Evolutionary conservation across 2,888 invertebrate genomes (phyloP).

Genomic region (Eledona agricola): DNA sequence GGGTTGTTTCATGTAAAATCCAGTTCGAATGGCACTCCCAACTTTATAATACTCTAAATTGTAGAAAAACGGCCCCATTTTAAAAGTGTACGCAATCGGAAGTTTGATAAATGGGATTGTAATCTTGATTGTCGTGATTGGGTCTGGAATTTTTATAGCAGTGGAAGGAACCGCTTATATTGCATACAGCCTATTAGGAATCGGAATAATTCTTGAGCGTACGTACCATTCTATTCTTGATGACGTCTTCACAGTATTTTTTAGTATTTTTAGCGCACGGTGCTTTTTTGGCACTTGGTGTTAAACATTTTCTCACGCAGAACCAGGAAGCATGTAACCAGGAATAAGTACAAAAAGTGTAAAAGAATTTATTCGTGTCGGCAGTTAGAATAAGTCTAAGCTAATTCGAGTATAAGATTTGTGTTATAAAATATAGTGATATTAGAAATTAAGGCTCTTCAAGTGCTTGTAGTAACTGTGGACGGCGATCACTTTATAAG

Average conservation of each 20-base stretch:
- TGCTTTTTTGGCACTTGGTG: constrained; percentile 10
- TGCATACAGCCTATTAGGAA: constrained; percentile 24
- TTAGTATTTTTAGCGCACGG: constrained; percentile 23
- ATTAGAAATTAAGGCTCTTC: constrained; percentile 57
- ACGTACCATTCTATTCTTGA: constrained; percentile 1
- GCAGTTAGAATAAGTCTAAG: too few relatives aligned
- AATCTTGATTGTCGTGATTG: constrained; percentile 21
- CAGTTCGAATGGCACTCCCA: too few relatives aligned
- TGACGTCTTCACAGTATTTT: neutral
- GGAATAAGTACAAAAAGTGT: constrained; percentile 1
- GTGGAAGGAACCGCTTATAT: constrained; percentile 26
- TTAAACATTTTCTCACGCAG: neutral
- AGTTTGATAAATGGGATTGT: constrained; percentile 15
- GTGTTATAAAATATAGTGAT: constrained; percentile 11
- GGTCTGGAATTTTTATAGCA: constrained; percentile 33
- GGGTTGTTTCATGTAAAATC: constrained; percentile 29
- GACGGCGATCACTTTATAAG: constrained; percentile 55
- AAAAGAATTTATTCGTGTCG: too few relatives aligned
- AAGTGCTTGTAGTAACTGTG: constrained; percentile 56
- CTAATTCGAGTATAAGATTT: constrained; percentile 13
- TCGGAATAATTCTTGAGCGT: constrained; percentile 27
- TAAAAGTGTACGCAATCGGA: constrained; percentile 17
- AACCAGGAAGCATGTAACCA: neutral
- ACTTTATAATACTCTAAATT: constrained; percentile 9
- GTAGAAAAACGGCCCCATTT: constrained; percentile 18